Evolutionary conservation across 2,797 vertebrate genomes (phyloP).

Genomic region (Cuculus canorus): DNA sequence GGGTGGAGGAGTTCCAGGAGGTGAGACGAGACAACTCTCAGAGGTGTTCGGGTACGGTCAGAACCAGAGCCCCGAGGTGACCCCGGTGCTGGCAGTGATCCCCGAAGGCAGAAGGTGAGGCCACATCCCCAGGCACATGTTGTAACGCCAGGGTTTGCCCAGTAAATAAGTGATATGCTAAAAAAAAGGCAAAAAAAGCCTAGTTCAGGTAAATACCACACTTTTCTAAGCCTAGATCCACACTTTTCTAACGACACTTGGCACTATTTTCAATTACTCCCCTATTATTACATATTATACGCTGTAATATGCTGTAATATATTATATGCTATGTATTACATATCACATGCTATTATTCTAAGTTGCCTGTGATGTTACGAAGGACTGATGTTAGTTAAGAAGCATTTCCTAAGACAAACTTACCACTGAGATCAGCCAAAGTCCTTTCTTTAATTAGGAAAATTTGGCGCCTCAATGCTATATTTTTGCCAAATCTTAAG

Average conservation of each 20-base stretch:
- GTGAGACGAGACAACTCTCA: background rate
- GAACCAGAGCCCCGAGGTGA: background rate
- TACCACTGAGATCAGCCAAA: background rate
- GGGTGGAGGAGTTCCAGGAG: background rate
- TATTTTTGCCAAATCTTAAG: background rate
- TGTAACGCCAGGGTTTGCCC: background rate
- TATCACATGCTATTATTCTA: background rate
- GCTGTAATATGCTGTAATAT: no score
- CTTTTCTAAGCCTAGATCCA: background rate
- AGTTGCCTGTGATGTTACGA: background rate
- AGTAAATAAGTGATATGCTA: background rate
- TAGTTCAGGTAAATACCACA: background rate
- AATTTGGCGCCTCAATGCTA: background rate
- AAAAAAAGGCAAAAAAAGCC: background rate
- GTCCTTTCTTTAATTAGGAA: background rate
- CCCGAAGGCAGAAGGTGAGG: background rate
- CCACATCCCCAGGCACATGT: background rate
- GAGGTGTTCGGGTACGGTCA: background rate
- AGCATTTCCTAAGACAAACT: background rate
- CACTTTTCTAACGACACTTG: background rate
- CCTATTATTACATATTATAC: no score
- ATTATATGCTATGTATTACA: no score
- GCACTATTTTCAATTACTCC: background rate
- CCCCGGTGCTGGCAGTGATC: rapidly evolving
- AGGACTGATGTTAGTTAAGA: background rate